Conservation (phyloP, 2,888 invertebrate species). For the Acronicta psi region DNA sequence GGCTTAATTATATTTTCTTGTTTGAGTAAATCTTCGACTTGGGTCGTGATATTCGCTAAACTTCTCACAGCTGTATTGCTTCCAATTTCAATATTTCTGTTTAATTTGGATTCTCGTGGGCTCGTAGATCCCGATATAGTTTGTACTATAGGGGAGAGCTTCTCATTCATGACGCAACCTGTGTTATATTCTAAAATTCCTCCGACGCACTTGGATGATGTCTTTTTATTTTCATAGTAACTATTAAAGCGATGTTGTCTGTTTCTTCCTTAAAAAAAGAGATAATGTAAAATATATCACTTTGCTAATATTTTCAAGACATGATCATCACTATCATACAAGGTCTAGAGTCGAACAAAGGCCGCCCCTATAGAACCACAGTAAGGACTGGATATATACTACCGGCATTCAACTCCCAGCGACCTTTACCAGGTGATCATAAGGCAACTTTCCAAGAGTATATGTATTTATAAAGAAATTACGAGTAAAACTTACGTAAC, state of each 20-base stretch:
- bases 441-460: too few relatives aligned
- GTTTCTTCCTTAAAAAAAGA: conserved; percentile 63
- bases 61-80: conserved; percentile 59
- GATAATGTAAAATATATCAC: conserved; percentile 3
- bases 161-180: conserved; percentile 63
- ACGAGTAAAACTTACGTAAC: conserved; percentile 60
- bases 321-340: neutral
- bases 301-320: neutral
- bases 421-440: too few relatives aligned
- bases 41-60: conserved; percentile 61
- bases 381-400: too few relatives aligned
- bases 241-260: conserved; percentile 46
- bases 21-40: conserved; percentile 54
- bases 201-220: conserved; percentile 77
- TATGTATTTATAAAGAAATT: too few relatives aligned
- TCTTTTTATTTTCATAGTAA: conserved; percentile 68
- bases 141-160: conserved; percentile 73
- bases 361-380: too few relatives aligned
- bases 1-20: conserved; percentile 23
- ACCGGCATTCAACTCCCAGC: too few relatives aligned
- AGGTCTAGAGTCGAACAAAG: too few relatives aligned
- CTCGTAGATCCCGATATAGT: conserved; percentile 70
- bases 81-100: conserved; percentile 63
- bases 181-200: conserved; percentile 59
- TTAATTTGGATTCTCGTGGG: conserved; percentile 45